A percentile compares a stretch with the other conserved stretches of the same genome.
Evolutionary conservation across 2,888 invertebrate genomes (phyloP).

Genomic region (Tetragonisca angustula): DNA sequence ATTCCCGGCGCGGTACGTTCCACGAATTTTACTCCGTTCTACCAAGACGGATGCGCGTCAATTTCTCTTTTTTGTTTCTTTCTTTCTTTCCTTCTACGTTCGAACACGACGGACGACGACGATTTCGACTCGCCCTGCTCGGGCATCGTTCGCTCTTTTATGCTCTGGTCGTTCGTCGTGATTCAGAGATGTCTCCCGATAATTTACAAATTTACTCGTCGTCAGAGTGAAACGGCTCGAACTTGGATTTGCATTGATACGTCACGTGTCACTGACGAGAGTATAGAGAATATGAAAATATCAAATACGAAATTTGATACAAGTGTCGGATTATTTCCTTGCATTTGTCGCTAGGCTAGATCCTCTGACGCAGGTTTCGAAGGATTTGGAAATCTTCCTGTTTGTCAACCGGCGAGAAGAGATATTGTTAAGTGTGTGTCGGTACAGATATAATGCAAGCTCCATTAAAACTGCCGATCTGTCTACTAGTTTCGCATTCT

Average conservation of each 20-base stretch:
- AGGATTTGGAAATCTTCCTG: neutral
- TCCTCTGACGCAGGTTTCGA: neutral
- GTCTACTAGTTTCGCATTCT: conserved; percentile 56
- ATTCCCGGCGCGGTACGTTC: neutral
- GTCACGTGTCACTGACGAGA: too few species aligned
- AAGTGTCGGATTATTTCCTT: too few species aligned
- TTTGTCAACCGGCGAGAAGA: neutral
- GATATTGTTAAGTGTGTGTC: neutral
- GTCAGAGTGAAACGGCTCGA: too few species aligned
- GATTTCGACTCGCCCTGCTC: neutral
- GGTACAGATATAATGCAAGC: neutral
- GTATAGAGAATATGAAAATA: too few species aligned
- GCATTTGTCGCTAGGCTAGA: too few species aligned
- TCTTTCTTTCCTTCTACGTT: too few species aligned
- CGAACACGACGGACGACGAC: neutral
- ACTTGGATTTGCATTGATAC: too few species aligned
- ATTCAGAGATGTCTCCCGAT: neutral
- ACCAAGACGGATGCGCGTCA: neutral
- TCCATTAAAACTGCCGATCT: conserved; percentile 54
- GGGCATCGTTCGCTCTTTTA: neutral
- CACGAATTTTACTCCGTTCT: neutral
- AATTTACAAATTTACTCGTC: neutral
- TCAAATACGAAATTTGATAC: too few species aligned
- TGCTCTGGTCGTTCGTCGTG: neutral
- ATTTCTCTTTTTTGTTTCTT: neutral